Conservation (phyloP, 2,797 vertebrate species). For the Poeciliopsis paucimaculata region DNA sequence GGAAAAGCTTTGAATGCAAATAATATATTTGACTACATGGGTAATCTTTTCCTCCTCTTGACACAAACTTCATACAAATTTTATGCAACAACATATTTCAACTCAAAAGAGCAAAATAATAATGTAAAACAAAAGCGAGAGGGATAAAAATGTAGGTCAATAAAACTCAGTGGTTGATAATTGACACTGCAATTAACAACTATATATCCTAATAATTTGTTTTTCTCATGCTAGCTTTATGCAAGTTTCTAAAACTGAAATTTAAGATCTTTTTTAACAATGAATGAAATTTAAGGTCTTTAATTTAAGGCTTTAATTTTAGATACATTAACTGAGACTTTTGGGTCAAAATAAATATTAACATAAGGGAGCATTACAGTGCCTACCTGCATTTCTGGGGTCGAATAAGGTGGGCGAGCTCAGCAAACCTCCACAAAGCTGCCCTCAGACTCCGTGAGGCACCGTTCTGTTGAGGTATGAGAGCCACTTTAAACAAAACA, state of each 20-base stretch:
- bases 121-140: background rate
- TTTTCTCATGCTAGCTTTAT: background rate
- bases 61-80: background rate
- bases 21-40: background rate
- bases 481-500: constrained; percentile 3
- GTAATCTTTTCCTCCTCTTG: background rate
- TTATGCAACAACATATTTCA: background rate
- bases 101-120: background rate
- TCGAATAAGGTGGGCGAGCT: constrained; percentile 94
- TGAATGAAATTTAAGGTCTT: too few species aligned
- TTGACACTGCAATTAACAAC: background rate
- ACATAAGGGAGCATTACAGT: background rate
- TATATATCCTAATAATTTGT: background rate
- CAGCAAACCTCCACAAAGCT: constrained; percentile 97
- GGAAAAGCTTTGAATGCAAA: background rate
- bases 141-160: background rate
- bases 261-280: too few species aligned
- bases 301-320: too few species aligned
- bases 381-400: constrained; percentile 98
- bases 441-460: constrained; percentile 94
- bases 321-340: background rate
- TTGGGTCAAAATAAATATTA: background rate
- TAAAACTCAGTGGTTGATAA: too few species aligned
- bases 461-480: constrained; percentile 85
- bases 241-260: too few species aligned